Conservation (phyloP, 2,888 invertebrate species). For the Synergus umbraculus region DNA sequence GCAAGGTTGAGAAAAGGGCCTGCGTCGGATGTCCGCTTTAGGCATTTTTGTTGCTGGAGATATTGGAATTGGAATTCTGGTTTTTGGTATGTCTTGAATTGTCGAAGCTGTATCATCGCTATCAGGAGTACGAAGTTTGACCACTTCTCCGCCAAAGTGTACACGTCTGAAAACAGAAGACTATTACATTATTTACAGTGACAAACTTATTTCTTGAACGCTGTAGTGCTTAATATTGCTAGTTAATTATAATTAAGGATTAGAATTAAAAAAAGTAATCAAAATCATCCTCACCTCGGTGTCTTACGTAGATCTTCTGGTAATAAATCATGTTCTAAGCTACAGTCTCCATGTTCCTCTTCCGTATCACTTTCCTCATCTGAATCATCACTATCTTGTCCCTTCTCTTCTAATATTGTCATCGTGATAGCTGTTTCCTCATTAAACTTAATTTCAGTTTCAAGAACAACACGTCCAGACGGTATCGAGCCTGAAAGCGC, state of each 20-base stretch:
- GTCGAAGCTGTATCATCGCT: constrained; percentile 82
- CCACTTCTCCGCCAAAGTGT: constrained; percentile 91
- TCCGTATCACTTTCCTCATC: constrained; percentile 59
- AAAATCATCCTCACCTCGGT: constrained; percentile 68
- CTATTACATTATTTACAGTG: not conserved
- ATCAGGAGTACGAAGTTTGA: constrained; percentile 91
- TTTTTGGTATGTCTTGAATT: constrained; percentile 58
- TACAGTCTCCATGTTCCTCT: constrained; percentile 53
- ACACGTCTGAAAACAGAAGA: constrained; percentile 80
- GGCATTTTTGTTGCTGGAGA: constrained; percentile 76
- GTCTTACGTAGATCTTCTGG: constrained; percentile 78
- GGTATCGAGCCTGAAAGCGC: constrained; percentile 58
- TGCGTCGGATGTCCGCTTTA: constrained; percentile 37
- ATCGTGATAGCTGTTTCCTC: constrained; percentile 90
- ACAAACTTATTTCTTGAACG: no score
- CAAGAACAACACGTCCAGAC: constrained; percentile 82
- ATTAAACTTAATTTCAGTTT: constrained; percentile 90
- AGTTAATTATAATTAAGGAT: no score
- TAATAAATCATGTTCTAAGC: not conserved
- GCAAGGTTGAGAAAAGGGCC: constrained; percentile 60
- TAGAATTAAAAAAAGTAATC: not conserved
- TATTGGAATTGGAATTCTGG: constrained; percentile 78
- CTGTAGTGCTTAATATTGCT: no score
- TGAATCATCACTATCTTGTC: constrained; percentile 61
- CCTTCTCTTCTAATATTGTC: constrained; percentile 88